Base-by-base conservation (phyloP, 2,113 vertebrate genomes). In the Ptilorrhoa leucosticta region DNA sequence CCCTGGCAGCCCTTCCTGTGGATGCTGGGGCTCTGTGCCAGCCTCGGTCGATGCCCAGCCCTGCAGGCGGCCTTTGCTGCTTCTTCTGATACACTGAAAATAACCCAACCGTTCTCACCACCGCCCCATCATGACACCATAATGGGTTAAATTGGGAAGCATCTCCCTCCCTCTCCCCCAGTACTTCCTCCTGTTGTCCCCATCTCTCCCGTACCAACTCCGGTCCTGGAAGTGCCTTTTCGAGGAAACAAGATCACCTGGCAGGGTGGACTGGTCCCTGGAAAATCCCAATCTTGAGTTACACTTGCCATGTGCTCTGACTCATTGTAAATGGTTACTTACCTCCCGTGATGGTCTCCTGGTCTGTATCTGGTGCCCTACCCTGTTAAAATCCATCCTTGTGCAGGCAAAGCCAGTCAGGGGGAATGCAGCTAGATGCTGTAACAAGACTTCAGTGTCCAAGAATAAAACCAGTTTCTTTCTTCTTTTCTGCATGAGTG, bases 401-500 rank as follows among this genome's bases (percentile, higher is more conserved):
- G 73, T 93, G 86, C 89, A 96, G 89, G 92, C 96, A 95, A 97
- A 84, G 87, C 61, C 80, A 87, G 83, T 93, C 72, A 85, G 90
- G 94, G 95, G 96, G 96, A 96, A 96, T 71, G 75, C 79, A 96
- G 70, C 93, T 93, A 94, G 50, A 75, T 95, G 88, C 81, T 65
- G 63, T 94, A 90, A 94, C 56, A 97, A 95, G 77, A 94, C 72
- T 72, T 87, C 24, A 35, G 68, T 86, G 90, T 87, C 90, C 50
- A 85, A 96, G 64, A 98, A 98, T 98, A 98, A 98, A 98, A 82
- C 22, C 68, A 82, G 31, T 83, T 94, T 87, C 76, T 96, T 69
- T 95, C 77, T 75, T 96, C 73, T 90, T 90, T 95, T 93, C 94
- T 72, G 96, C n/a, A 24, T 94, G 80, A 97, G 78, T 30, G 56